Evolutionary conservation across 1,140 invertebrate genomes (phyloP).

Genomic region (Magallana ariakensis): DNA sequence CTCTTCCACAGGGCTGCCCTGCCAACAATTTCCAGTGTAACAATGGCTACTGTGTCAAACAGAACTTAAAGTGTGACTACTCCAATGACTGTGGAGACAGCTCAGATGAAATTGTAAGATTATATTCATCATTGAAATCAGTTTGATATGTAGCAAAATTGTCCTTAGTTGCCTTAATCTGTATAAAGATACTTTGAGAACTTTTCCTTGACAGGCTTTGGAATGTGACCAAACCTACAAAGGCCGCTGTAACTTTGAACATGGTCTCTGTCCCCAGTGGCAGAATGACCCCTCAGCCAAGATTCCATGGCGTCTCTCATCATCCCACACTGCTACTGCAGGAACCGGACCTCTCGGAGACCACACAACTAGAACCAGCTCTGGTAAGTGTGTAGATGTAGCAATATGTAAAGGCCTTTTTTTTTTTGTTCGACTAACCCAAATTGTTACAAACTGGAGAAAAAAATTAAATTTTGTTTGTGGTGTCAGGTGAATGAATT

Average conservation of each 20-base stretch:
- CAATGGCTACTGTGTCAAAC: slow-evolving; percentile 66
- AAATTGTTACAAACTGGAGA: too few relatives aligned
- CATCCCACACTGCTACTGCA: slow-evolving; percentile 59
- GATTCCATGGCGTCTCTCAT: slow-evolving; percentile 72
- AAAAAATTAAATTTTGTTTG: too few relatives aligned
- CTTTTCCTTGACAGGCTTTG: slow-evolving; percentile 18
- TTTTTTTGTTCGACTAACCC: too few relatives aligned
- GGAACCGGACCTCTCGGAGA: slow-evolving; percentile 73
- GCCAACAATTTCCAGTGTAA: slow-evolving; percentile 57
- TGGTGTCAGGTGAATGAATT: too few relatives aligned
- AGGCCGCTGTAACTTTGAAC: slow-evolving; percentile 69
- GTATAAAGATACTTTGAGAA: too few relatives aligned
- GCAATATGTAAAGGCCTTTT: too few relatives aligned
- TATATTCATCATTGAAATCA: not conserved
- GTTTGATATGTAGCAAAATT: too few relatives aligned
- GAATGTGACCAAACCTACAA: slow-evolving; percentile 60
- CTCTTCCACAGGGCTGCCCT: slow-evolving; percentile 46
- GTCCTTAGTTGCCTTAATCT: too few relatives aligned
- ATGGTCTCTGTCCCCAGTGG: slow-evolving; percentile 69
- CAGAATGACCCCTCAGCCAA: slow-evolving; percentile 66
- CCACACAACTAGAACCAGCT: slow-evolving; percentile 64
- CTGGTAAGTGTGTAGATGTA: slow-evolving; percentile 41
- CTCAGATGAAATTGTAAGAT: slow-evolving; percentile 66
- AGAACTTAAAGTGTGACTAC: slow-evolving; percentile 65
- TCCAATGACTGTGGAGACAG: slow-evolving; percentile 68